phyloP scores from a whole-genome alignment of 2,797 vertebrate species.

The Limnodromus scolopaceus region DNA sequence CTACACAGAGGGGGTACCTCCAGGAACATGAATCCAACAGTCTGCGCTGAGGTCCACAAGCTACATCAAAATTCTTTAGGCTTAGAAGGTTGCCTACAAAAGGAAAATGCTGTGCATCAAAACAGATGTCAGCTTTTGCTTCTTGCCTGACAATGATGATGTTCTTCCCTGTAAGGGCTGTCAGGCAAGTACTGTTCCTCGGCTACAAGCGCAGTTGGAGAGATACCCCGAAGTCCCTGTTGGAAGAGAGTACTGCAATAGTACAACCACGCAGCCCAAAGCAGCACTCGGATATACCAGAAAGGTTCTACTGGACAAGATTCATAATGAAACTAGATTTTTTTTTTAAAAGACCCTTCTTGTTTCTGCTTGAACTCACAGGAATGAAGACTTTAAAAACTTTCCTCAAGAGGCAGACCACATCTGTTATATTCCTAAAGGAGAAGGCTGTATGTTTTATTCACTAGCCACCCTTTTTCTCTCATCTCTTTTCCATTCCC shows the following conservation, averaged over 20 bases:
- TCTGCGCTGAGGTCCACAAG: background rate
- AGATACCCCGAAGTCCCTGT: background rate
- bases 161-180: background rate
- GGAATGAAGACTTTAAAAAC: background rate
- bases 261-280: rapidly evolving
- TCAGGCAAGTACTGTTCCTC: background rate
- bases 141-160: rapidly evolving
- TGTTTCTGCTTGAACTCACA: background rate
- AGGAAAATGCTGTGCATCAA: background rate
- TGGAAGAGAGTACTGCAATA: background rate
- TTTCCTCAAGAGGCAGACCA: background rate
- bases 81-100: background rate
- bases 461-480: background rate
- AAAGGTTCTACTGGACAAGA: background rate
- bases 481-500: background rate
- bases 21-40: rapidly evolving
- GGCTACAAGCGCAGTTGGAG: background rate
- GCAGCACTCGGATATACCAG: rapidly evolving
- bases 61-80: background rate
- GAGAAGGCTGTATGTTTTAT: background rate
- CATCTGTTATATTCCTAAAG: rapidly evolving
- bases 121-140: background rate
- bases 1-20: background rate
- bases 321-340: background rate
- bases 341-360: background rate